Conservation (phyloP, 2,113 vertebrate species). For the rabbit (Oryctolagus cuniculus) region mOryCun1.1 NC_091432.1:206324501-206325000, state of each 20-base stretch:
- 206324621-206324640: neutral
- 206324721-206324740: neutral
- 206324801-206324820: neutral
- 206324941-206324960: neutral
- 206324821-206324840: neutral
- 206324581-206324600: neutral
- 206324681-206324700: neutral
- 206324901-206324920: neutral
- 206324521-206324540: neutral
- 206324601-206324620: neutral
- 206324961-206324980: neutral
- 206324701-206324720: neutral
- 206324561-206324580: constrained; percentile 15
- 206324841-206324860: neutral
- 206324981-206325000: neutral
- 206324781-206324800: neutral
- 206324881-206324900: neutral
- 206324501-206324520: neutral
- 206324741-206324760: neutral
- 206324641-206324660: neutral
- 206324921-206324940: neutral
- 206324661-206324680: neutral
- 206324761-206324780: constrained; percentile 4
- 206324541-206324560: neutral
- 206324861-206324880: neutral